Evolutionary conservation across 2,888 invertebrate species (phyloP), one percentile per base, ranked within the genome.

Genomic region (Gymnosoma rotundatum): DNA sequence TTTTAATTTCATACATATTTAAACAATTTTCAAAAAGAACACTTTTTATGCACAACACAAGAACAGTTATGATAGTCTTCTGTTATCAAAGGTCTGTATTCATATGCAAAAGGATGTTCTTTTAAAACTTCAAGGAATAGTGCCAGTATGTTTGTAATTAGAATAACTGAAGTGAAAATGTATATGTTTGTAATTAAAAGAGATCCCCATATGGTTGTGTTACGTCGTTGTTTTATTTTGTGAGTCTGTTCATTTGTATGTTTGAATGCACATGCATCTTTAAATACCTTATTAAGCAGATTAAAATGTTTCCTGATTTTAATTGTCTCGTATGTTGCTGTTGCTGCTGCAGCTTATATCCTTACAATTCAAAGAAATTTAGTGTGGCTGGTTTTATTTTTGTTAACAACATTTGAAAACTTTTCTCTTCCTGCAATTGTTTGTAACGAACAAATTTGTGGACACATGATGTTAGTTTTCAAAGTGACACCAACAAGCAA

Each of bases 301-400:
- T 91, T 91, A 89, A 91, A 90, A 90, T 89, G 89, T 90, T 90
- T 89, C 90, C 90, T 89, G 91, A 89, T 91, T 91, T 90, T 90
- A 90, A 90, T 90, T 90, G 90, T 90, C 89, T 90, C 61, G 16
- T 72, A 72, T 76, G 72, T 56, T 25, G n/a, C 50, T 48, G 20
- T 14, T 45, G 36, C 38, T 61, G 42, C 32, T 21, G 21, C 25
- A 25, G 25, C 50, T 66, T 42, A 38, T 52, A 52, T 60, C 42
- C 45, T 54, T 54, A 20, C 63, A 52, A 58, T 63, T 52, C 14
- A 60, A 72, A 73, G 52, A 56, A 3, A 61, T 67, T 54, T 67
- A 63, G n/a, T 70, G 36, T 56, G 45, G 36, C 54, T 79, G 63
- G 64, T 42, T 56, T 60, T 52, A 5, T 14, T 74, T 66, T 45